Percentiles rank a stretch among this genome's conserved stretches.
phyloP scores from a whole-genome alignment of 2,113 vertebrate species.

The Pao palembangensis region DNA sequence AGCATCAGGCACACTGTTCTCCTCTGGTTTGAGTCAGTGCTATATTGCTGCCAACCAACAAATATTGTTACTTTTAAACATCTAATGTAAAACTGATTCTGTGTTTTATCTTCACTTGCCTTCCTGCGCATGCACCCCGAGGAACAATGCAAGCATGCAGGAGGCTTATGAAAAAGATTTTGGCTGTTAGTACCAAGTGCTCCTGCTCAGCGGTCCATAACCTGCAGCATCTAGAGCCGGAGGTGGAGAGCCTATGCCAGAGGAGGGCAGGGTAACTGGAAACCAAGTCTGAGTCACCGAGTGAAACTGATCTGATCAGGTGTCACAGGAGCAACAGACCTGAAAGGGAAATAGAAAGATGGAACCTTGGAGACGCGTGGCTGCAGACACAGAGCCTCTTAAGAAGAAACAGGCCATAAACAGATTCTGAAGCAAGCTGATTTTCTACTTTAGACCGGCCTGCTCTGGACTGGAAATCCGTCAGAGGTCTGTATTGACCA shows the following conservation, averaged over 20 bases:
- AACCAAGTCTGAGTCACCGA: constrained; percentile 34
- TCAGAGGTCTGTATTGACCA: constrained; percentile 27
- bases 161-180: constrained; percentile 41
- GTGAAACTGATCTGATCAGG: constrained; percentile 51
- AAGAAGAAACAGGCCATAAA: constrained; percentile 7
- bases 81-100: no score
- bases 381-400: not conserved
- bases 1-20: no score
- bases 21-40: not conserved
- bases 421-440: constrained; percentile 21
- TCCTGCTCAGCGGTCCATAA: constrained; percentile 13
- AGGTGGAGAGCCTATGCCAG: constrained; percentile 2
- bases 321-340: constrained; percentile 43
- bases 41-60: not conserved
- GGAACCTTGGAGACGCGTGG: constrained; percentile 6
- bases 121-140: constrained; percentile 14
- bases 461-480: constrained; percentile 30
- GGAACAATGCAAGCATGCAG: constrained; percentile 49
- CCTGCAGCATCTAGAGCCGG: not conserved
- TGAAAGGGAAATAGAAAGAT: constrained; percentile 21
- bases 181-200: constrained; percentile 23
- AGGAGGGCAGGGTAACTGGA: constrained; percentile 55
- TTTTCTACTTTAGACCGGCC: constrained; percentile 33
- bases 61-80: not conserved
- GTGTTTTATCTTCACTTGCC: not conserved